Evolutionary conservation across 2,888 invertebrate genomes (phyloP).

Genomic region (Caenorhabditis auriculariae): DNA sequence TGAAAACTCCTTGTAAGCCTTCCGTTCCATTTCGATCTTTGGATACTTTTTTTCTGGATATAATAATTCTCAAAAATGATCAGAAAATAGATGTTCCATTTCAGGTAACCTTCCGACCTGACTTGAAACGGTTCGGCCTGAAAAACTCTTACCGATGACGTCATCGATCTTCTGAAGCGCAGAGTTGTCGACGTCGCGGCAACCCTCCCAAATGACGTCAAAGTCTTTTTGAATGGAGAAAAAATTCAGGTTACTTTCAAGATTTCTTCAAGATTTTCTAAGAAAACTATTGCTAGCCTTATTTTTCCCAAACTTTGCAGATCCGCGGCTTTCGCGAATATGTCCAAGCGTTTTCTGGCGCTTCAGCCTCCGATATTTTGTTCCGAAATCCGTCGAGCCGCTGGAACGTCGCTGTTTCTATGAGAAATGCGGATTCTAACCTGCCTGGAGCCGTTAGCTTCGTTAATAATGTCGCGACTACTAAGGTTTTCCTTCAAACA

Average conservation of each 20-base stretch:
- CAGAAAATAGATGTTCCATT: constrained; percentile 75
- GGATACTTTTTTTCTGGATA: no score
- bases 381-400: constrained; percentile 70
- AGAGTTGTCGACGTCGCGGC: constrained; percentile 94
- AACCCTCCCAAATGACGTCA: constrained; percentile 77
- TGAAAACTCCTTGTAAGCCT: no score
- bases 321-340: constrained; percentile 91
- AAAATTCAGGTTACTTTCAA: constrained; percentile 10
- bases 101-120: constrained; percentile 90
- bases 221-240: constrained; percentile 82
- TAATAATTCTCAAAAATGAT: no score
- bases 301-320: constrained; percentile 62
- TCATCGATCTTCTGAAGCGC: constrained; percentile 73
- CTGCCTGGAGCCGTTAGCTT: constrained; percentile 75
- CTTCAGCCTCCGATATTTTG: constrained; percentile 4
- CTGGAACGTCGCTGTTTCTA: constrained; percentile 90
- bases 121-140: constrained; percentile 92
- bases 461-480: constrained; percentile 96
- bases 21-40: neutral
- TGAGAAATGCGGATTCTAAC: constrained; percentile 57
- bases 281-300: no score
- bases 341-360: constrained; percentile 78
- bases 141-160: constrained; percentile 73
- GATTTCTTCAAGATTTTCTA: no score
- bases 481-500: constrained; percentile 71